Base-by-base conservation (phyloP, 2,888 invertebrate genomes). In the Thysanoteuthis rhombus region DNA sequence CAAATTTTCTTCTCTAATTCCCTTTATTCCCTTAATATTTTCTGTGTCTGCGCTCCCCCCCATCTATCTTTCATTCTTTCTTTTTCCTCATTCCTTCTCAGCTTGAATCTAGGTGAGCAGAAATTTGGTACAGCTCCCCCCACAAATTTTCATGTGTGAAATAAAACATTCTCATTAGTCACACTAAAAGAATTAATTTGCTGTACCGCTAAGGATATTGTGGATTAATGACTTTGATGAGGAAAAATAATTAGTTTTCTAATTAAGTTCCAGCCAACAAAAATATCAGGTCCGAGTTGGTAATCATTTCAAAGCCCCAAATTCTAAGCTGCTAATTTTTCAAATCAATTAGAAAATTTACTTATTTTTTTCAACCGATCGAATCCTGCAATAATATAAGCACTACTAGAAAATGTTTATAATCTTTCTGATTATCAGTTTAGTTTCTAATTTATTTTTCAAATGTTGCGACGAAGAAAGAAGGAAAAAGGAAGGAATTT, bases 91-190 rank as follows among this genome's bases (percentile, higher is more conserved):
- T 25, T 75, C 75, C n/a, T 3, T 75, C 75, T n/a, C 12, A 12
- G 36, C 16, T 75, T 75, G 12, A 75, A 75, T 36, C 16, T 75
- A 12, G 75, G 75, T 75, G 75, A 75, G 75, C n/a, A 75, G 75
- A 75, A 52, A 52, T 4, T 52, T 52, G 28, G n/a, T n/a, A n/a
- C 75, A n/a, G 1, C 75, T 12, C n/a, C 75, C n/a, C 16, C 75
- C n/a, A 1, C n/a, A 75, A 75, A 75, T 25, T n/a, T 75, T 75
- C 75, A 75, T 75, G 75, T 75, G n/a, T 75, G 75, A 75, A 75
- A n/a, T 75, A 75, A 75, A 75, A 75, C 75, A 75, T 75, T 75
- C 75, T 75, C 75, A 75, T 75, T 75, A 75, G 75, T n/a, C 75
- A 75, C 75, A 75, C 75, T 75, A 75, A 75, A 75, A 75, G 75